These are phyloP conservation scores for Caenorhabditis afra DNA, from an alignment of 2,888 invertebrate genomes.

Conservation along the genomic window DNA sequence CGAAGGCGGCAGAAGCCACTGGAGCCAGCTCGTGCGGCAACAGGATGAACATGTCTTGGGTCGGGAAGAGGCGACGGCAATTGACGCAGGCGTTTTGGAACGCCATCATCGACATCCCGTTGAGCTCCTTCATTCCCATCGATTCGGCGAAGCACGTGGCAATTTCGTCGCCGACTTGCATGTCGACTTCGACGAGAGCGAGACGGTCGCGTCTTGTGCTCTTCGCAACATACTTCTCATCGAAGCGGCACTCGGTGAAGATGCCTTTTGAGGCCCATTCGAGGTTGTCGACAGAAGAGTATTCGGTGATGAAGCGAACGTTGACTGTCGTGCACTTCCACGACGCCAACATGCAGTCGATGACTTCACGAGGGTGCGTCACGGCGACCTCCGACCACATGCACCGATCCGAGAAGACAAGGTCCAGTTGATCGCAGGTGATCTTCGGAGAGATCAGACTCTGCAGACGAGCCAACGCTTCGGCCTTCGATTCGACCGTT, in stretches of 20 bases:
- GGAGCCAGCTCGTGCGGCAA: conserved; percentile 37
- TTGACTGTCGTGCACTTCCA: conserved; percentile 46
- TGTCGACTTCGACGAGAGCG: conserved; percentile 47
- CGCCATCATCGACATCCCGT: conserved; percentile 40
- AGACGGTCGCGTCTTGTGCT: conserved; percentile 27
- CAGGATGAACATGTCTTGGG: conserved; percentile 39
- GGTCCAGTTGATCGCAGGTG: conserved; percentile 45
- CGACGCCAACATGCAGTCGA: conserved; percentile 46
- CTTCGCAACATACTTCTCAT: conserved; percentile 33
- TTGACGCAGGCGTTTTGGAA: conserved; percentile 50
- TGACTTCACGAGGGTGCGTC: conserved; percentile 50
- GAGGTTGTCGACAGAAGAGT: conserved; percentile 36
- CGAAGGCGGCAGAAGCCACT: conserved; percentile 31
- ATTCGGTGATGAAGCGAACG: conserved; percentile 49
- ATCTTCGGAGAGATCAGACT: conserved; percentile 15
- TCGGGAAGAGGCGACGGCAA: conserved; percentile 35
- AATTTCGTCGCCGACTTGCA: conserved; percentile 46
- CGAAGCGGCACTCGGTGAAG: conserved; percentile 49
- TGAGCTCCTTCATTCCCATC: conserved; percentile 43
- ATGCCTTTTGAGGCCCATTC: conserved; percentile 32
- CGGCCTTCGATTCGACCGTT: conserved; percentile 4
- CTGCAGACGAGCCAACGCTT: conserved; percentile 33
- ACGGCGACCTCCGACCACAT: conserved; percentile 35
- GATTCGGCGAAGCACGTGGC: conserved; percentile 48
- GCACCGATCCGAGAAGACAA: conserved; percentile 53